Conservation (phyloP, 2,888 invertebrate species). For the Xanthorhoe spadicearia region DNA sequence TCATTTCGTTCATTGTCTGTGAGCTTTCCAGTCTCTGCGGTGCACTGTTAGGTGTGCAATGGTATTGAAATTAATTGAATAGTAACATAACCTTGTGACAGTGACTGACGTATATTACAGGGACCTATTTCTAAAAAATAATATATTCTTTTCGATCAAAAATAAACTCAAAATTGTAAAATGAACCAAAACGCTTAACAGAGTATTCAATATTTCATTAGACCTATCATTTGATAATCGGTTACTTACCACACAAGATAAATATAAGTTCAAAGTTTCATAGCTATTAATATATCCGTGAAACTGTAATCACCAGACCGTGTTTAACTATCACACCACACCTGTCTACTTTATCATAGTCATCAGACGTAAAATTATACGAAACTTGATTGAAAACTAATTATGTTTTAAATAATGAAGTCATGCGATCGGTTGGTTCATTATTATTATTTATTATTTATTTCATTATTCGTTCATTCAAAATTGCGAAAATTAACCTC, state of each 20-base stretch:
- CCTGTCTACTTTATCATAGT: constrained; percentile 12
- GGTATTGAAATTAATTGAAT: constrained; percentile 24
- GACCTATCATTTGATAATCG: too few species aligned
- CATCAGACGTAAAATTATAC: neutral
- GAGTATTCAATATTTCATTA: too few species aligned
- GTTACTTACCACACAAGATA: too few species aligned
- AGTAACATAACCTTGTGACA: neutral
- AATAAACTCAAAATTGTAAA: neutral
- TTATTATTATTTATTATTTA: too few species aligned
- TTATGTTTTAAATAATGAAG: neutral
- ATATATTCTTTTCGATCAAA: too few species aligned
- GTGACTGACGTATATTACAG: too few species aligned
- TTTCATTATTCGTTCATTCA: too few species aligned
- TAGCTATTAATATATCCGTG: constrained; percentile 9
- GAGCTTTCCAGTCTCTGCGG: constrained; percentile 37
- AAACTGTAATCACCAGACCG: constrained; percentile 10
- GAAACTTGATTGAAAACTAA: constrained; percentile 11
- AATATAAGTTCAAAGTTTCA: neutral
- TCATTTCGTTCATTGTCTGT: constrained; percentile 74
- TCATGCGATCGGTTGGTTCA: neutral
- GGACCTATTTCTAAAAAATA: too few species aligned
- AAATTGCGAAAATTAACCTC: neutral
- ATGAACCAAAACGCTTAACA: neutral
- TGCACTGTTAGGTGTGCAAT: constrained; percentile 21
- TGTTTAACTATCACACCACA: constrained; percentile 14